Conservation (phyloP, 2,797 vertebrate species). For the Hypotaenidia okinawae region DNA sequence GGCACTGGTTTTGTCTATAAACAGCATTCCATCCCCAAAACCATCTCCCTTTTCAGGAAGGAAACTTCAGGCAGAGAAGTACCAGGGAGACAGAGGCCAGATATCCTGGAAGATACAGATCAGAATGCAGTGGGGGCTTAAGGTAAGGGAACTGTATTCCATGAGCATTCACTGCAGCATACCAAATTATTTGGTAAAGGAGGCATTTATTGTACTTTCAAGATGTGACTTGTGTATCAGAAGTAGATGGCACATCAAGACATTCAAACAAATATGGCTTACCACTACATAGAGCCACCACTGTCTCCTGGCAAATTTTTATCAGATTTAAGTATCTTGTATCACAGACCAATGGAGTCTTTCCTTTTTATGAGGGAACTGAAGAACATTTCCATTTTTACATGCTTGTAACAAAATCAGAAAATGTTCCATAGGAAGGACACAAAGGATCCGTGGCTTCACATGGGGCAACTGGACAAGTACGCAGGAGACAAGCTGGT, state of each 20-base stretch:
- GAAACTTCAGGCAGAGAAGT: background rate
- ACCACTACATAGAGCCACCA: background rate
- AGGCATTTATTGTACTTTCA: background rate
- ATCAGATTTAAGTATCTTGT: background rate
- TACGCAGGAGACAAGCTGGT: background rate
- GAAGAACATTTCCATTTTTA: background rate
- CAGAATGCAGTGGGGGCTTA: background rate
- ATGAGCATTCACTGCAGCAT: background rate
- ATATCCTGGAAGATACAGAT: background rate
- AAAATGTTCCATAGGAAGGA: background rate
- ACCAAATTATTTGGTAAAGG: background rate
- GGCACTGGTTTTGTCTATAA: background rate
- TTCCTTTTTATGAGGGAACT: background rate
- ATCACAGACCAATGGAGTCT: background rate
- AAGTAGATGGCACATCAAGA: background rate
- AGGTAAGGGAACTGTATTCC: background rate
- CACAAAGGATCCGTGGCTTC: background rate
- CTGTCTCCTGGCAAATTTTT: background rate
- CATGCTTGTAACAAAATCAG: background rate
- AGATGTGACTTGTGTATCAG: background rate
- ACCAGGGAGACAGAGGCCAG: background rate
- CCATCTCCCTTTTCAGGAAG: background rate
- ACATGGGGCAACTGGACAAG: accelerated
- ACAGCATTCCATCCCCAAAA: accelerated
- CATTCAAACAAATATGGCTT: background rate